A percentile compares a stretch with the other conserved stretches of the same genome.
Evolutionary conservation across 64 coral and sea anemone species (phyloP).

Genomic region (Pocillopora verrucosa): DNA sequence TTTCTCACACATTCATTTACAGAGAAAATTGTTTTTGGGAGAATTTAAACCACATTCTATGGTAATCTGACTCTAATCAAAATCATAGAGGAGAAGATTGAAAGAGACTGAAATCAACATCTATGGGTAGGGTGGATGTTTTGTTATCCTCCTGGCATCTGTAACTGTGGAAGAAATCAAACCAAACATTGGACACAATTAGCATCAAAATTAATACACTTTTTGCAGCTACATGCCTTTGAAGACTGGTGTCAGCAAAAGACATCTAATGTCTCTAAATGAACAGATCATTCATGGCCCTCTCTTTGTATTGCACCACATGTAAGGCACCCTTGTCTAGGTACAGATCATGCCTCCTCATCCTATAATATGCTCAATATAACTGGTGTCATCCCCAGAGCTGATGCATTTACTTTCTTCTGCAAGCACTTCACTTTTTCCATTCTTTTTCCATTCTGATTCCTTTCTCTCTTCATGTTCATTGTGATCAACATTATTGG

Average conservation of each 20-base stretch:
- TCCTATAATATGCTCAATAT: background rate
- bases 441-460: background rate
- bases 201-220: background rate
- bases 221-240: slow-evolving; percentile 8
- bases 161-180: slow-evolving; percentile 48
- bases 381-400: background rate
- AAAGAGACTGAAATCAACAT: no score
- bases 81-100: no score
- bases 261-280: slow-evolving; percentile 23
- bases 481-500: no score
- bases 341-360: slow-evolving; percentile 18
- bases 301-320: slow-evolving; percentile 31
- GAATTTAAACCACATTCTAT: no score
- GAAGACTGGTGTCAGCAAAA: slow-evolving; percentile 14
- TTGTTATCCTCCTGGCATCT: slow-evolving; percentile 42
- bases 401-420: background rate
- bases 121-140: slow-evolving; percentile 36
- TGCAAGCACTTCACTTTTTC: background rate
- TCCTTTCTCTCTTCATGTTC: no score
- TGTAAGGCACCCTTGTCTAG: slow-evolving; percentile 39
- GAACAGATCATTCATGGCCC: slow-evolving; percentile 14
- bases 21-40: no score
- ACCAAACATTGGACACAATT: slow-evolving; percentile 2
- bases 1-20: no score
- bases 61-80: no score